Percentiles rank a stretch among this genome's conserved stretches.
Evolutionary conservation across 2,888 invertebrate species (phyloP).

Genomic region (Ligdia adustata): DNA sequence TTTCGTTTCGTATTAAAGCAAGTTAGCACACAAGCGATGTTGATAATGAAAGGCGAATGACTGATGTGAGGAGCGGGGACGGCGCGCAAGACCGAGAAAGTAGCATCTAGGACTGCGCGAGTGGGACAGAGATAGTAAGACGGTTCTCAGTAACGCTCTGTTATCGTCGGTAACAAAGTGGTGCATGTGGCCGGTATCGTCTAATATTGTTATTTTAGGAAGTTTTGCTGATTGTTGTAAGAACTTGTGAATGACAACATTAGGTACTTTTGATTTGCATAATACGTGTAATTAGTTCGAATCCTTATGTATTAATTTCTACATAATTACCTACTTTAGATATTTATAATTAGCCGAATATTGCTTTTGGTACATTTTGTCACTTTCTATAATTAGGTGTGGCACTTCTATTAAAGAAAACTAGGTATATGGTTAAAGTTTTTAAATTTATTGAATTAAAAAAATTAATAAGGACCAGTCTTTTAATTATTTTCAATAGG

Average conservation of each 20-base stretch:
- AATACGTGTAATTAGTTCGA: too few species aligned
- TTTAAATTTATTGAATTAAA: too few species aligned
- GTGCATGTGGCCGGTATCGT: constrained; percentile 25
- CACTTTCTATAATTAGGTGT: too few species aligned
- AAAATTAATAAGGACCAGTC: too few species aligned
- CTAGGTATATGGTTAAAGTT: too few species aligned
- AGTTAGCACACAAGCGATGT: constrained; percentile 45
- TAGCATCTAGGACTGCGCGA: constrained; percentile 2
- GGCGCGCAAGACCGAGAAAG: constrained; percentile 29
- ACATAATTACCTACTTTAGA: too few species aligned
- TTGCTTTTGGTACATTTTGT: too few species aligned
- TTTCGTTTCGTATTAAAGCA: constrained; percentile 32
- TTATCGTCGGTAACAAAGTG: constrained; percentile 23
- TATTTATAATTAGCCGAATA: too few species aligned
- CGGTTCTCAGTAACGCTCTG: constrained; percentile 4
- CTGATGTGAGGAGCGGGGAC: constrained; percentile 38
- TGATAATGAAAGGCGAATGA: constrained; percentile 48
- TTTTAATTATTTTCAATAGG: too few species aligned
- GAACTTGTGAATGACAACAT: not conserved
- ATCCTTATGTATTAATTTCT: too few species aligned
- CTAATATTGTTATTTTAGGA: constrained; percentile 31
- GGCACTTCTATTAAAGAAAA: too few species aligned
- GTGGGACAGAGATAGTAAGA: constrained; percentile 32
- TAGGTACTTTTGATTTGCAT: too few species aligned
- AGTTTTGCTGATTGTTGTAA: constrained; percentile 15